Evolutionary conservation across 2,797 vertebrate species (phyloP).

Genomic region (Sardinella longiceps): DNA sequence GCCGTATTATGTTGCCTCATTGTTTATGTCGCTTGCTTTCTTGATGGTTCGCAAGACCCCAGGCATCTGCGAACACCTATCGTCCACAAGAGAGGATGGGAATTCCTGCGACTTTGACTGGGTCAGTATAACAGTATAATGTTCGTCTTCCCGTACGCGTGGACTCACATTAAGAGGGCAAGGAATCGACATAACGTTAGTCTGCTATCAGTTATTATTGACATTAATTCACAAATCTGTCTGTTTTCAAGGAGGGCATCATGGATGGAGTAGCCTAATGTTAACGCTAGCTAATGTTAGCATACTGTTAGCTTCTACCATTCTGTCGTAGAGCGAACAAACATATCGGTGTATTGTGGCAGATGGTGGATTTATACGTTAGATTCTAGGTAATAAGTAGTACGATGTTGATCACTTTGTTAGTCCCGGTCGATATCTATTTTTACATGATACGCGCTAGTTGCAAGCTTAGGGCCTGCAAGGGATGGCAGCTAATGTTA

Average conservation of each 20-base stretch:
- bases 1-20: conserved; percentile 88
- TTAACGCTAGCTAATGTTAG: background rate
- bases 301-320: background rate
- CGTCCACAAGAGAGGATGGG: conserved; percentile 90
- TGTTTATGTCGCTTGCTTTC: conserved; percentile 86
- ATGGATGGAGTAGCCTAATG: background rate
- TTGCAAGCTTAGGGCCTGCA: background rate
- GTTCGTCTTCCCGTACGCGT: background rate
- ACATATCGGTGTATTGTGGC: background rate
- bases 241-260: background rate
- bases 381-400: no score
- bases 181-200: no score
- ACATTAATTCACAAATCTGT: background rate
- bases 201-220: no score
- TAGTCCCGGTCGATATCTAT: no score
- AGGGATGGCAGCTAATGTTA: background rate
- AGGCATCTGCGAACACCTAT: conserved; percentile 84
- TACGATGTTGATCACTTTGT: no score
- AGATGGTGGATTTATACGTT: background rate
- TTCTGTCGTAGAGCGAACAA: background rate
- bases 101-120: conserved; percentile 97
- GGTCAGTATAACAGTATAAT: conserved; percentile 73
- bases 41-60: conserved; percentile 88
- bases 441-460: no score
- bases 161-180: no score